These are phyloP conservation scores for Augochlorella aurata DNA, from an alignment of 2,888 invertebrate species.

Conservation along the genomic window DNA sequence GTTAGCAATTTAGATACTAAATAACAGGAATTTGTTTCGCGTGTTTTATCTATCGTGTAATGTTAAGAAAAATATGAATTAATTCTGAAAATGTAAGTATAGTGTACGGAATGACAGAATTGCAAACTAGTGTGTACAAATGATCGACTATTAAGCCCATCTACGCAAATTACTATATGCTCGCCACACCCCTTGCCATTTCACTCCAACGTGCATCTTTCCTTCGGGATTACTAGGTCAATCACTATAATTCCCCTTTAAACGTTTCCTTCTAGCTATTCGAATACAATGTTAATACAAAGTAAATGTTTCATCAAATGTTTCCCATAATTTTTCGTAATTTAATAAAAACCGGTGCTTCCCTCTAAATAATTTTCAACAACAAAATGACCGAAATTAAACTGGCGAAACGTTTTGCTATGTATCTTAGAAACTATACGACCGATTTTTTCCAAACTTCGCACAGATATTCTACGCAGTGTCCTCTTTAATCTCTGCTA, in stretches of 20 bases:
- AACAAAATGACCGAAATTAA: background rate
- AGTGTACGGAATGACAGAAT: background rate
- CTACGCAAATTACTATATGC: background rate
- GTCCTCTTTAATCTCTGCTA: background rate
- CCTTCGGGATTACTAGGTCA: conserved; percentile 12
- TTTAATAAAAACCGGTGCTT: background rate
- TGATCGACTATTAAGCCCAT: background rate
- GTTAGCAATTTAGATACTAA: background rate
- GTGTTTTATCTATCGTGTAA: background rate
- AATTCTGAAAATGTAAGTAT: background rate
- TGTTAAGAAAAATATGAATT: background rate
- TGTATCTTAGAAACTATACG: background rate
- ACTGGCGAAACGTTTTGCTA: background rate
- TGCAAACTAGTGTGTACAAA: background rate
- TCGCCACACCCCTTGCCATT: conserved; percentile 17
- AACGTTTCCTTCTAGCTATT: background rate
- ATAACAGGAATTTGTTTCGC: no score
- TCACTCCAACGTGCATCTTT: conserved; percentile 7
- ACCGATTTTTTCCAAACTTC: no score
- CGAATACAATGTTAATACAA: background rate
- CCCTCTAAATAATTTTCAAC: background rate
- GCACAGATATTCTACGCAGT: background rate
- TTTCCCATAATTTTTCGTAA: no score
- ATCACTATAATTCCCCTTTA: conserved; percentile 6
- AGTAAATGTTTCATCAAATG: background rate